Evolutionary conservation across 2,797 vertebrate species (phyloP).

Genomic region (Diplodus puntazzo): DNA sequence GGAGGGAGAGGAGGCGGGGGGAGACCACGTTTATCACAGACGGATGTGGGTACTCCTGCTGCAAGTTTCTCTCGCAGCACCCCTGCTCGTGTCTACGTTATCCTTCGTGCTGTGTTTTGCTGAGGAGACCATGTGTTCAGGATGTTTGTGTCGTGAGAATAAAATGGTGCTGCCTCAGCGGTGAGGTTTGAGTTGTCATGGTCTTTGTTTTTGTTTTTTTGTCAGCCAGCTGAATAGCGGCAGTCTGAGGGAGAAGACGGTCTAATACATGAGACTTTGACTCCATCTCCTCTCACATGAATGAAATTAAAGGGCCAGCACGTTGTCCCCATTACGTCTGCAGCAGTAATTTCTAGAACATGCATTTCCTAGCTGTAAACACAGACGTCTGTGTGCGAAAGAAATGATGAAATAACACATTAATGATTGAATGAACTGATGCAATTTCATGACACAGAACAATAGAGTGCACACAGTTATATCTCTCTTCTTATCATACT

Average conservation of each 20-base stretch:
- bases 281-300: slow-evolving; percentile 60
- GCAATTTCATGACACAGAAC: slow-evolving; percentile 19
- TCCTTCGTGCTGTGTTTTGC: slow-evolving; percentile 62
- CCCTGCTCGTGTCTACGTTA: slow-evolving; percentile 42
- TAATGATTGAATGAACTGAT: slow-evolving; percentile 5
- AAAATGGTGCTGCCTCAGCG: slow-evolving; percentile 60
- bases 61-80: slow-evolving; percentile 28
- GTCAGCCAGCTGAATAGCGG: slow-evolving; percentile 23
- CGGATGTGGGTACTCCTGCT: slow-evolving; percentile 44
- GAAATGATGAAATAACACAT: slow-evolving; percentile 20
- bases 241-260: slow-evolving; percentile 43
- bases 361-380: slow-evolving; percentile 24
- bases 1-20: slow-evolving; percentile 66
- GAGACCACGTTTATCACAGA: slow-evolving; percentile 36
- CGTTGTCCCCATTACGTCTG: slow-evolving; percentile 43
- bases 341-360: slow-evolving; percentile 40
- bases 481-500: slow-evolving; percentile 19
- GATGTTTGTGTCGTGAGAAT: slow-evolving; percentile 67
- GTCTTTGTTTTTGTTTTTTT: slow-evolving; percentile 3
- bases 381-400: slow-evolving; percentile 10
- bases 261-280: slow-evolving; percentile 45
- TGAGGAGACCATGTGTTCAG: slow-evolving; percentile 72
- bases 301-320: slow-evolving; percentile 75
- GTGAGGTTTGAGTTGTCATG: slow-evolving; percentile 41
- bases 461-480: slow-evolving; percentile 5